Evolutionary conservation across 1,140 invertebrate genomes (phyloP).

Genomic region (Trichomalopsis sarcophagae): DNA sequence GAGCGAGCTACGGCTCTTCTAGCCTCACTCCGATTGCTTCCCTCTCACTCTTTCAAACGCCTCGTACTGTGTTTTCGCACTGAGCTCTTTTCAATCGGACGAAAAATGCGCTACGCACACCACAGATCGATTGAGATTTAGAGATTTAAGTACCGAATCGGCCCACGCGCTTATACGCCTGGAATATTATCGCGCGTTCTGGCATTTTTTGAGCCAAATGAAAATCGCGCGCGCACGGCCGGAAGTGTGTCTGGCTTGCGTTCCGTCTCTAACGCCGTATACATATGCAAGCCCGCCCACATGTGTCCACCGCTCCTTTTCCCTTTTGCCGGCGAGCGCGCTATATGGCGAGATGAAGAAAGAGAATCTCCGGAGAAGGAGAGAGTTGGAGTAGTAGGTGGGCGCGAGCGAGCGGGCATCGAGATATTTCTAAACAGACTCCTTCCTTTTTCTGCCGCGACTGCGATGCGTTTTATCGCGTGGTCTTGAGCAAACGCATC

Average conservation of each 20-base stretch:
- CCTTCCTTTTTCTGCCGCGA: not conserved
- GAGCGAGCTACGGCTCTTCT: not conserved
- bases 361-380: not conserved
- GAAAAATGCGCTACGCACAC: not conserved
- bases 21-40: not conserved
- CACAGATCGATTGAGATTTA: not conserved
- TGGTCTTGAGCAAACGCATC: slow-evolving; percentile 27
- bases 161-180: not conserved
- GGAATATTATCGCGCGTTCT: no score
- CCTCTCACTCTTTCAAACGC: not conserved
- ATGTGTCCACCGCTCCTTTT: not conserved
- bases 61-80: no score
- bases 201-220: not conserved
- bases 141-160: slow-evolving; percentile 11
- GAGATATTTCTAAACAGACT: slow-evolving; percentile 25
- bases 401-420: not conserved
- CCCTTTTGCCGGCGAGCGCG: not conserved
- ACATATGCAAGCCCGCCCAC: slow-evolving; percentile 11
- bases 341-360: not conserved
- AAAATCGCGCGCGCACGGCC: slow-evolving; percentile 11
- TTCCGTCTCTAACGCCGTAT: not conserved
- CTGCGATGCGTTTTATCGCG: not conserved
- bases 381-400: not conserved
- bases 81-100: no score
- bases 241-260: slow-evolving; percentile 22